These are phyloP conservation scores for Macroteleia sp. DNA, from an alignment of 2,888 invertebrate species.

Conservation along the genomic window DNA sequence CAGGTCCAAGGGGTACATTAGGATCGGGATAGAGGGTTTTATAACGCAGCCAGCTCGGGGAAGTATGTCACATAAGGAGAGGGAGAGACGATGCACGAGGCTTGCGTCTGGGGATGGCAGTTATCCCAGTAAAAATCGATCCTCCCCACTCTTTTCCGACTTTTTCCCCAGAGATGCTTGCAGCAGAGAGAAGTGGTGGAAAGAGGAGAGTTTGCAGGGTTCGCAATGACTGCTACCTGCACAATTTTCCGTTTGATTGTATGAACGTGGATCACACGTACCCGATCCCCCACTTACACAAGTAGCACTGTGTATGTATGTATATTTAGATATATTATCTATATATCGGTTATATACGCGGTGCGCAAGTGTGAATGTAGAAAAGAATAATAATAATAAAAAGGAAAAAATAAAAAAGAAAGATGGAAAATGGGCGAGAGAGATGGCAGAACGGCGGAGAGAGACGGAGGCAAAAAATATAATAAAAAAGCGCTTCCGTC, in stretches of 20 bases:
- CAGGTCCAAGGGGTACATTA: constrained; percentile 59
- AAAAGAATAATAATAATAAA: constrained; percentile 39
- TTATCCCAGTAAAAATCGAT: constrained; percentile 85
- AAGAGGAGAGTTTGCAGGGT: constrained; percentile 70
- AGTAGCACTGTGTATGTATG: constrained; percentile 13
- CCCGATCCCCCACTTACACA: constrained; percentile 37
- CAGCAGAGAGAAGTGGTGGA: constrained; percentile 60
- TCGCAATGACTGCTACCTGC: constrained; percentile 69
- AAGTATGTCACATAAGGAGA: constrained; percentile 68
- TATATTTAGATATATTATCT: constrained; percentile 39
- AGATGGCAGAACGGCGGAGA: neutral
- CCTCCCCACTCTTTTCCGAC: constrained; percentile 82
- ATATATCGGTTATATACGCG: constrained; percentile 37
- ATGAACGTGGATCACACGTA: constrained; percentile 55
- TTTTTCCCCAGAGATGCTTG: constrained; percentile 74
- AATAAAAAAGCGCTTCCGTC: constrained; percentile 62
- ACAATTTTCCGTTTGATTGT: constrained; percentile 72
- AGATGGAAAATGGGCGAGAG: neutral
- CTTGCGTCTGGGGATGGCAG: constrained; percentile 77
- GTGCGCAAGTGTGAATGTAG: constrained; percentile 33
- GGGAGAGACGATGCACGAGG: constrained; percentile 77
- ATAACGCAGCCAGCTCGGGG: constrained; percentile 60
- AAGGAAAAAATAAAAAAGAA: constrained; percentile 7
- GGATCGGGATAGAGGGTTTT: constrained; percentile 50
- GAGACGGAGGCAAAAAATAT: constrained; percentile 35